Percentiles rank a stretch among this genome's conserved stretches.
These are phyloP conservation scores for Acanthornis magna DNA, from an alignment of 2,797 vertebrate species.

Conservation along the genomic window DNA sequence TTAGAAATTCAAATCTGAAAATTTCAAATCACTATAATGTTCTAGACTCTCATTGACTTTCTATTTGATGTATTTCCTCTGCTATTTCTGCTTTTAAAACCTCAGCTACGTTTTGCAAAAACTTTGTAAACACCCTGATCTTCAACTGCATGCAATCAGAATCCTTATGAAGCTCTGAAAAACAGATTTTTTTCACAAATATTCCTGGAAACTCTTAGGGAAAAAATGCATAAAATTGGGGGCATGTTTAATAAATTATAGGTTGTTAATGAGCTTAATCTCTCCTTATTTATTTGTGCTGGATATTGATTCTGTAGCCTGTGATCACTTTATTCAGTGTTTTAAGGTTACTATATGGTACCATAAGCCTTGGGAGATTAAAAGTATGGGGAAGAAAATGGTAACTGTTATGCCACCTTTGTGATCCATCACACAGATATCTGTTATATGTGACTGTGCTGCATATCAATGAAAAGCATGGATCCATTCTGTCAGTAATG, in stretches of 20 bases:
- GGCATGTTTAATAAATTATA: not conserved
- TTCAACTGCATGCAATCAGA: not conserved
- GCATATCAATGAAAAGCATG: not conserved
- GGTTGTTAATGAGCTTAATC: not conserved
- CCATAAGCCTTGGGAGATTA: not conserved
- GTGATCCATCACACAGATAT: not conserved
- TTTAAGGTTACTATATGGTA: not conserved
- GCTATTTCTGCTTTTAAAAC: not conserved
- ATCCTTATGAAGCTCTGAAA: not conserved
- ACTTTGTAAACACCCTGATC: not conserved
- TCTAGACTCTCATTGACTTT: not conserved
- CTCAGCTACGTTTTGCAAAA: not conserved
- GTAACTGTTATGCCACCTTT: not conserved
- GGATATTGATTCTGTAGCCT: not conserved
- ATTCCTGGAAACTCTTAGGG: not conserved
- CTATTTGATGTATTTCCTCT: not conserved
- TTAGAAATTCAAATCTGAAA: not conserved
- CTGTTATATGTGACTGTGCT: not conserved
- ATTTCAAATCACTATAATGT: not conserved
- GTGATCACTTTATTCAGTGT: not conserved
- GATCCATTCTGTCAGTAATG: not conserved
- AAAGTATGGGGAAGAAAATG: not conserved
- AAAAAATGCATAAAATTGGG: not conserved
- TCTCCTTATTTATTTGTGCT: not conserved
- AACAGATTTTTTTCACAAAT: not conserved